These are phyloP conservation scores for Xestoiulus laeticollis DNA, from an alignment of 2,888 invertebrate genomes.

Conservation along the genomic window DNA sequence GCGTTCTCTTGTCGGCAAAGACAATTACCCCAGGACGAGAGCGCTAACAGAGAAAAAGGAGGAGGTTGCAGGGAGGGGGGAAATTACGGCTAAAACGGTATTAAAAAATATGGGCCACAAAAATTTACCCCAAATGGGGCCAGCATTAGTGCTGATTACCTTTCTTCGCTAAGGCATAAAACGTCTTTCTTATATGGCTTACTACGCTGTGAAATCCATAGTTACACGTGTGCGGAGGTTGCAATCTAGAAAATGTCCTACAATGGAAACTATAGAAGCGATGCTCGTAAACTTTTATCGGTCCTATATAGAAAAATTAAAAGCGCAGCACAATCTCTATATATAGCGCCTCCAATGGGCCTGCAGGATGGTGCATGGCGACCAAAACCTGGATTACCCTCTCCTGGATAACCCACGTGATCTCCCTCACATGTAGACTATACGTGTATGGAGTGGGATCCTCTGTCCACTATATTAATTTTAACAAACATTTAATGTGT, in stretches of 20 bases:
- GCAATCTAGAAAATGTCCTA: constrained; percentile 29
- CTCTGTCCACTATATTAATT: no score
- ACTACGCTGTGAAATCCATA: not conserved
- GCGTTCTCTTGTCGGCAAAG: not conserved
- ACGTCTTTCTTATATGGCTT: not conserved
- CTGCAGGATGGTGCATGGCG: not conserved
- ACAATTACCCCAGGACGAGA: constrained; percentile 33
- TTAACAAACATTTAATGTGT: no score
- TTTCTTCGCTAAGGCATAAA: constrained; percentile 23
- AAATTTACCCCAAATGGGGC: constrained; percentile 34
- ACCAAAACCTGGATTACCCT: no score
- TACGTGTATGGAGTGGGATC: no score
- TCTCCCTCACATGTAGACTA: no score
- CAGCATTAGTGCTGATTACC: constrained; percentile 37
- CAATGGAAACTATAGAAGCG: constrained; percentile 33
- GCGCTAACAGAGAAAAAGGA: constrained; percentile 7
- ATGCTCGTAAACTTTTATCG: constrained; percentile 30
- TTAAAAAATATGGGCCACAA: constrained; percentile 17
- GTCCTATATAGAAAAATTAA: constrained; percentile 8
- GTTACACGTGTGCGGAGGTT: constrained; percentile 9
- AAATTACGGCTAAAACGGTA: constrained; percentile 37
- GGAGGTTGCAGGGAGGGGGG: no score
- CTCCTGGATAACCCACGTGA: no score
- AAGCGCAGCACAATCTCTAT: not conserved
- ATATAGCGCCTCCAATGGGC: not conserved